Evolutionary conservation across 2,888 invertebrate species (phyloP).

Genomic region (Trissolcus brochymenae): DNA sequence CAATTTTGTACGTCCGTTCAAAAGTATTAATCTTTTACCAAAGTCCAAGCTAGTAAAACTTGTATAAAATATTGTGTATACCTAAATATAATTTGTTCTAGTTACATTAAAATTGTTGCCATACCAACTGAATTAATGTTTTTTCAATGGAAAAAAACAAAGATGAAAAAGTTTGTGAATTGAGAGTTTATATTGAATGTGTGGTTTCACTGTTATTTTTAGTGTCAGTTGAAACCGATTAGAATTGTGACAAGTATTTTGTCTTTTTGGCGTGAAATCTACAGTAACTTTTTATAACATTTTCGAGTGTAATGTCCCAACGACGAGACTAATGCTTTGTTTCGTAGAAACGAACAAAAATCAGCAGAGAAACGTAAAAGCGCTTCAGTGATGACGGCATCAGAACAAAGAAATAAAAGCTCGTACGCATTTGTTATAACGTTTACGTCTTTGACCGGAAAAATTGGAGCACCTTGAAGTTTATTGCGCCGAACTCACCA

Average conservation of each 20-base stretch:
- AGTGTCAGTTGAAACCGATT: not conserved
- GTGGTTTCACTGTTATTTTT: not conserved
- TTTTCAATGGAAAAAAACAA: too few species aligned
- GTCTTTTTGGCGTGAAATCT: constrained; percentile 22
- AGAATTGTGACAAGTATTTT: constrained; percentile 11
- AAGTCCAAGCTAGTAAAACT: too few species aligned
- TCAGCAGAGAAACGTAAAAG: constrained; percentile 39
- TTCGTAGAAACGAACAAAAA: constrained; percentile 38
- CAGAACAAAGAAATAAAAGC: constrained; percentile 34
- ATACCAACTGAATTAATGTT: too few species aligned
- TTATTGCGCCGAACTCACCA: constrained; percentile 34
- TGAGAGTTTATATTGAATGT: too few species aligned
- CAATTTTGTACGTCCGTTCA: too few species aligned
- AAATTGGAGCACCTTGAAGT: constrained; percentile 20
- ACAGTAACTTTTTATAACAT: constrained; percentile 21
- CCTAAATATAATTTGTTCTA: too few species aligned
- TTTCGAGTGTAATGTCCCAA: constrained; percentile 35
- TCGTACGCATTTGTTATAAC: constrained; percentile 11
- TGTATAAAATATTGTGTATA: too few species aligned
- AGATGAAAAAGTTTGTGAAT: too few species aligned
- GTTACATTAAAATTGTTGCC: too few species aligned
- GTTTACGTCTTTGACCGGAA: constrained; percentile 37
- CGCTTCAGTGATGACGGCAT: constrained; percentile 4
- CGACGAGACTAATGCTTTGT: constrained; percentile 28
- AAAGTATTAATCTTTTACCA: too few species aligned